A percentile compares a stretch with the other conserved stretches of the same genome.
These are phyloP conservation scores for Latheticus oryzae DNA, from an alignment of 2,888 invertebrate species.

Conservation along the genomic window DNA sequence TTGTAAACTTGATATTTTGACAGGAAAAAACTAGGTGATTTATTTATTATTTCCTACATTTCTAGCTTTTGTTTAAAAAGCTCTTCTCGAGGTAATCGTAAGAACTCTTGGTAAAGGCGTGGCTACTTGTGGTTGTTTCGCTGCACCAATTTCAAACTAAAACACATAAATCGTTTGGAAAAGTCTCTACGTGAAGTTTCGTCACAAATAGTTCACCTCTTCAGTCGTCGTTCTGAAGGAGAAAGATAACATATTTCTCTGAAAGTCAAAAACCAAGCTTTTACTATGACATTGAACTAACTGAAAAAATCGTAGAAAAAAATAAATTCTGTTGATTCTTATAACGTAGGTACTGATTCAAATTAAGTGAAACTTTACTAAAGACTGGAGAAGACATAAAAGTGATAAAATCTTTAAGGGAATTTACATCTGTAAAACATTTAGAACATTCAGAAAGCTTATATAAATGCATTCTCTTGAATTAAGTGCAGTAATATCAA, in stretches of 20 bases:
- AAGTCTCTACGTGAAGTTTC: slow-evolving; percentile 20
- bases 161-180: slow-evolving; percentile 21
- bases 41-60: slow-evolving; percentile 13
- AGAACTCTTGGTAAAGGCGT: slow-evolving; percentile 24
- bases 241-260: slow-evolving; percentile 1
- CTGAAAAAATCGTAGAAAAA: not conserved
- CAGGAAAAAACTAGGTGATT: slow-evolving; percentile 28
- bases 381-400: slow-evolving; percentile 43
- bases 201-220: slow-evolving; percentile 23
- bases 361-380: slow-evolving; percentile 49
- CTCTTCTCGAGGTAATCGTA: not conserved
- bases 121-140: slow-evolving; percentile 24
- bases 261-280: slow-evolving; percentile 3
- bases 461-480: slow-evolving; percentile 17
- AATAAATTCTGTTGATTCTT: slow-evolving; percentile 11
- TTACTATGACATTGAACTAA: slow-evolving; percentile 6
- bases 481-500: slow-evolving; percentile 28
- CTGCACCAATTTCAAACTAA: slow-evolving; percentile 29
- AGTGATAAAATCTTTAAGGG: slow-evolving; percentile 46
- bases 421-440: slow-evolving; percentile 44
- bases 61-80: slow-evolving; percentile 14
- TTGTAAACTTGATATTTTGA: not conserved
- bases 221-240: slow-evolving; percentile 1
- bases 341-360: no score
- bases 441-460: slow-evolving; percentile 31